Conservation (phyloP, 1,140 invertebrate species). For the Macrobrachium nipponense region DNA sequence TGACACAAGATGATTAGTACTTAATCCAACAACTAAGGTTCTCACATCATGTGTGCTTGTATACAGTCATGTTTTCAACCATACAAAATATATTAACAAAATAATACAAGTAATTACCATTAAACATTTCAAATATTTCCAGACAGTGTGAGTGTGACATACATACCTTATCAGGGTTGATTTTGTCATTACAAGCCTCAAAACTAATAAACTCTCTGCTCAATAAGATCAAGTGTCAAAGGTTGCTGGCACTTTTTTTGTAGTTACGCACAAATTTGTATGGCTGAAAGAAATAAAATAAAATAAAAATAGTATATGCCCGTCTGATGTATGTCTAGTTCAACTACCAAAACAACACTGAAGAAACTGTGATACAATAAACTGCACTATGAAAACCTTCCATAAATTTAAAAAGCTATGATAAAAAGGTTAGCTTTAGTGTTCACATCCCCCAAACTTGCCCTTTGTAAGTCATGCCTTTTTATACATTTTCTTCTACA, state of each 20-base stretch:
- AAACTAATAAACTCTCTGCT: conserved; percentile 90
- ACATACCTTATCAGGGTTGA: conserved; percentile 91
- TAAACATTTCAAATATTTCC: not conserved
- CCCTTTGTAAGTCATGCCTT: too few species aligned
- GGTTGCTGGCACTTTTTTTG: conserved; percentile 79
- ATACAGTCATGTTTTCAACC: not conserved
- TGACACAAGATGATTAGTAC: conserved; percentile 66
- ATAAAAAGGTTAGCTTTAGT: too few species aligned
- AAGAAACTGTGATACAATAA: too few species aligned
- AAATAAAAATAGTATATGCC: conserved; percentile 66
- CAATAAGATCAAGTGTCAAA: conserved; percentile 83
- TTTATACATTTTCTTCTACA: too few species aligned
- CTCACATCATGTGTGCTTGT: not conserved
- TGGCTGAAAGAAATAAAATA: conserved; percentile 41
- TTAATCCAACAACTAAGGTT: not conserved
- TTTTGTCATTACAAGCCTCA: conserved; percentile 97
- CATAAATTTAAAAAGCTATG: too few species aligned
- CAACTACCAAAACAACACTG: too few species aligned
- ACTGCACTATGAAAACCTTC: too few species aligned
- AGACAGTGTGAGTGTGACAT: not conserved
- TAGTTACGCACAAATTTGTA: conserved; percentile 73
- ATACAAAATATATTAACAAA: not conserved
- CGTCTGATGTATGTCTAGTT: conserved; percentile 65
- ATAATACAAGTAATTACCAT: not conserved
- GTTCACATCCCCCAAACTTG: too few species aligned